Evolutionary conservation across 1,140 invertebrate genomes (phyloP).

Genomic region (Pygmarrhopalites habei): DNA sequence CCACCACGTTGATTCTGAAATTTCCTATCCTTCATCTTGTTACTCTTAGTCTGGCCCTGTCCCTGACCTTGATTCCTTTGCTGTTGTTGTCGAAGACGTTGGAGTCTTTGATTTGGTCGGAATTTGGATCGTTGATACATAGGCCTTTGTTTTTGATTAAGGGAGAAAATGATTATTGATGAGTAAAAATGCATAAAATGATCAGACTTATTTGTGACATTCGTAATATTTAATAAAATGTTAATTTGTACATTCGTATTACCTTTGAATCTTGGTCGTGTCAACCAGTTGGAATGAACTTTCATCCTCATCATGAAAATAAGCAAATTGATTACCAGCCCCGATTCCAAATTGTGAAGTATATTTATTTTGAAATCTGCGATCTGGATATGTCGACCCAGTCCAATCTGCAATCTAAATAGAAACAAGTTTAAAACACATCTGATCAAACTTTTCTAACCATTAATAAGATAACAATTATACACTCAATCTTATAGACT

Average conservation of each 20-base stretch:
- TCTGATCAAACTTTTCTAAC: too few species aligned
- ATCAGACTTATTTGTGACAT: too few species aligned
- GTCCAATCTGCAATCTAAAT: slow-evolving; percentile 94
- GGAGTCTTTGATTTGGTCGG: slow-evolving; percentile 63
- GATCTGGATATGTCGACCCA: slow-evolving; percentile 85
- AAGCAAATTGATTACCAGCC: slow-evolving; percentile 83
- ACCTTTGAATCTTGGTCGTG: slow-evolving; percentile 79
- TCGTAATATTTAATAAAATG: too few species aligned
- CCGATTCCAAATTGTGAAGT: slow-evolving; percentile 84
- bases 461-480: slow-evolving; percentile 12
- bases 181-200: too few species aligned
- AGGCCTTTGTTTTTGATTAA: too few species aligned
- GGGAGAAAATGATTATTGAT: too few species aligned
- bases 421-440: too few species aligned
- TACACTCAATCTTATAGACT: neutral
- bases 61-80: slow-evolving; percentile 53
- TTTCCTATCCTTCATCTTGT: slow-evolving; percentile 40
- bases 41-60: slow-evolving; percentile 41
- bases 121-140: slow-evolving; percentile 83
- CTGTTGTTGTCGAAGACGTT: slow-evolving; percentile 63
- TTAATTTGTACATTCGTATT: too few species aligned
- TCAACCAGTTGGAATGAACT: slow-evolving; percentile 97
- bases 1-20: slow-evolving; percentile 50
- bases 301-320: slow-evolving; percentile 97
- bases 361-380: slow-evolving; percentile 93